phyloP scores from a whole-genome alignment of 2,888 invertebrate genomes.

The Dryadula phaetusa region DNA sequence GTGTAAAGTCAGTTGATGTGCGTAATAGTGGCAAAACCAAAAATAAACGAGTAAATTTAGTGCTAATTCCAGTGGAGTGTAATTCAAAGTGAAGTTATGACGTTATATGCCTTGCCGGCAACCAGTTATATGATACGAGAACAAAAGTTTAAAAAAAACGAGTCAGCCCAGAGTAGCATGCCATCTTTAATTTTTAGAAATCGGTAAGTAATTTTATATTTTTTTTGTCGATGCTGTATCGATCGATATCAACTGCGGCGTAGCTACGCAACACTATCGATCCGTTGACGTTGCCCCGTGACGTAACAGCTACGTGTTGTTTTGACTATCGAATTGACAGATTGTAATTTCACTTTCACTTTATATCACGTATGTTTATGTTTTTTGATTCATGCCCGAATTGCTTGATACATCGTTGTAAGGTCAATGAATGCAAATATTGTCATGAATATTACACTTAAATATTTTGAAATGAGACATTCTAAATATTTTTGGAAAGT shows the following conservation, averaged over 20 bases:
- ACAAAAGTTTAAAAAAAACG: slow-evolving; percentile 77
- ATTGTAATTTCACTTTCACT: slow-evolving; percentile 43
- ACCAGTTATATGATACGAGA: slow-evolving; percentile 77
- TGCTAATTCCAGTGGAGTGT: slow-evolving; percentile 65
- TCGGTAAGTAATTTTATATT: slow-evolving; percentile 82
- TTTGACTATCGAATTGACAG: slow-evolving; percentile 42
- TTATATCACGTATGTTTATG: slow-evolving; percentile 23
- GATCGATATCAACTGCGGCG: slow-evolving; percentile 53
- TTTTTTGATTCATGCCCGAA: slow-evolving; percentile 6
- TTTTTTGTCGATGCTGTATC: slow-evolving; percentile 45
- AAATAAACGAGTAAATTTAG: slow-evolving; percentile 57
- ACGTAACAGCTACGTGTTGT: slow-evolving; percentile 44
- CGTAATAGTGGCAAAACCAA: slow-evolving; percentile 62
- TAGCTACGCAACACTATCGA: slow-evolving; percentile 57
- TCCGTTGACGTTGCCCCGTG: slow-evolving; percentile 53
- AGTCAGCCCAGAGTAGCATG: slow-evolving; percentile 80
- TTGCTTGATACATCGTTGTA: slow-evolving; percentile 36
- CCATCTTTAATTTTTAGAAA: slow-evolving; percentile 87
- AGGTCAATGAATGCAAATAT: slow-evolving; percentile 52
- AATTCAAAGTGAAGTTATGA: slow-evolving; percentile 79
- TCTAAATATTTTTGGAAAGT: not conserved
- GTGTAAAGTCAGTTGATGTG: slow-evolving; percentile 61
- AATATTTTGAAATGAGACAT: not conserved
- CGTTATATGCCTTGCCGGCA: slow-evolving; percentile 81
- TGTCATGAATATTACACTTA: not conserved